These are phyloP conservation scores for Puffinus mauretanicus DNA, from an alignment of 2,113 vertebrate species.

Conservation along the genomic window DNA sequence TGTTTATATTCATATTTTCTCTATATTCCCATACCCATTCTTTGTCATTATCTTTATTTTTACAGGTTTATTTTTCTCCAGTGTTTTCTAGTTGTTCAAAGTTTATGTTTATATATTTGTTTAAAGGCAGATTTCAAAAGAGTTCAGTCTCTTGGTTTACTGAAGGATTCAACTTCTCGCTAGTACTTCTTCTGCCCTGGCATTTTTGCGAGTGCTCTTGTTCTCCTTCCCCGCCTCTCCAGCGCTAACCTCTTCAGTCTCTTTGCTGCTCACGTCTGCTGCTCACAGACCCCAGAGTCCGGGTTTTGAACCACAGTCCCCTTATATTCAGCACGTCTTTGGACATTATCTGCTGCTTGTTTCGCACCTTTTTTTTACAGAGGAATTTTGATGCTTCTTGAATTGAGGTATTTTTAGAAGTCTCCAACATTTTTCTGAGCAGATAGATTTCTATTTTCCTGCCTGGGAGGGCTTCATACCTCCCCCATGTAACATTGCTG, in stretches of 20 bases:
- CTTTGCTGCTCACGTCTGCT: not conserved
- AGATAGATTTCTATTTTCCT: not conserved
- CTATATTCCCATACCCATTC: constrained; percentile 44
- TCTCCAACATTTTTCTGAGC: not conserved
- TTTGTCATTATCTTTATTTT: constrained; percentile 54
- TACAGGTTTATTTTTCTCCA: constrained; percentile 54
- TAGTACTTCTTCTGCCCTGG: constrained; percentile 45
- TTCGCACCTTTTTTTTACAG: not conserved
- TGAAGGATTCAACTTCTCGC: constrained; percentile 35
- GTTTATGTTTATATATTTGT: constrained; percentile 53
- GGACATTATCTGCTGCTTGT: constrained; percentile 15
- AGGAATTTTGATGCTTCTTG: not conserved
- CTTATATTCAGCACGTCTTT: not conserved
- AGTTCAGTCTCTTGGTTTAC: constrained; percentile 27
- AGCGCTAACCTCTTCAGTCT: not conserved
- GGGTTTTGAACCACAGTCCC: constrained; percentile 2
- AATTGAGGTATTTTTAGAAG: not conserved
- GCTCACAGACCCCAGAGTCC: not conserved
- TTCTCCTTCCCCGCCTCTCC: constrained; percentile 25
- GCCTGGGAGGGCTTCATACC: not conserved
- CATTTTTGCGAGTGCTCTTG: not conserved
- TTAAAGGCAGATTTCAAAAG: constrained; percentile 57
- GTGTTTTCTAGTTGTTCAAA: constrained; percentile 53
- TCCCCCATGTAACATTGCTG: fast-evolving
- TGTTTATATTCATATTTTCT: constrained; percentile 42